Conservation (phyloP, 2,113 vertebrate genomes). For the Eira barbara region DNA sequence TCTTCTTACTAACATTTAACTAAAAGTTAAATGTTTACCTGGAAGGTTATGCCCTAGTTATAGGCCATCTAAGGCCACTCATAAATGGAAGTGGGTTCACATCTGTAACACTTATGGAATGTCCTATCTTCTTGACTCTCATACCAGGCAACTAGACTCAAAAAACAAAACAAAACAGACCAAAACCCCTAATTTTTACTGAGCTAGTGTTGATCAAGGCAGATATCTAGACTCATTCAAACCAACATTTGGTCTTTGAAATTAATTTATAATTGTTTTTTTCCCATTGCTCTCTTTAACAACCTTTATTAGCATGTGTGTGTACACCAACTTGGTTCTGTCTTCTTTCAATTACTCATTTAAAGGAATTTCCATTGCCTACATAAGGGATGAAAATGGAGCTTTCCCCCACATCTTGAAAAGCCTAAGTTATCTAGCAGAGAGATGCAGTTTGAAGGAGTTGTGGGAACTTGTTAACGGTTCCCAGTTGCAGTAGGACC, state of each 20-base stretch:
- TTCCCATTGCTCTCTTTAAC: background rate
- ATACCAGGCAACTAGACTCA: background rate
- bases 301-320: background rate
- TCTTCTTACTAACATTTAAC: no score
- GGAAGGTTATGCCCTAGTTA: background rate
- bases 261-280: constrained; percentile 25
- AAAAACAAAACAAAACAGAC: background rate
- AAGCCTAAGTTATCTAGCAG: background rate
- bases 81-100: constrained; percentile 33
- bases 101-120: background rate
- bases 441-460: background rate
- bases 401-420: background rate
- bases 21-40: constrained; percentile 63
- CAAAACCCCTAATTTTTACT: background rate
- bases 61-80: constrained; percentile 7
- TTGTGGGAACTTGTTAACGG: background rate
- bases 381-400: background rate
- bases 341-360: background rate
- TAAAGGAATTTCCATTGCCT: background rate
- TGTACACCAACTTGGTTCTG: background rate
- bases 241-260: constrained; percentile 18
- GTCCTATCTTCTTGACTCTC: background rate
- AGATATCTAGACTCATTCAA: background rate
- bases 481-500: background rate
- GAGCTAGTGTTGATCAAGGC: background rate